A percentile compares a stretch with the other conserved stretches of the same genome.
Evolutionary conservation across 2,888 invertebrate genomes (phyloP).

Genomic region (Mesorhabditis sp.): DNA sequence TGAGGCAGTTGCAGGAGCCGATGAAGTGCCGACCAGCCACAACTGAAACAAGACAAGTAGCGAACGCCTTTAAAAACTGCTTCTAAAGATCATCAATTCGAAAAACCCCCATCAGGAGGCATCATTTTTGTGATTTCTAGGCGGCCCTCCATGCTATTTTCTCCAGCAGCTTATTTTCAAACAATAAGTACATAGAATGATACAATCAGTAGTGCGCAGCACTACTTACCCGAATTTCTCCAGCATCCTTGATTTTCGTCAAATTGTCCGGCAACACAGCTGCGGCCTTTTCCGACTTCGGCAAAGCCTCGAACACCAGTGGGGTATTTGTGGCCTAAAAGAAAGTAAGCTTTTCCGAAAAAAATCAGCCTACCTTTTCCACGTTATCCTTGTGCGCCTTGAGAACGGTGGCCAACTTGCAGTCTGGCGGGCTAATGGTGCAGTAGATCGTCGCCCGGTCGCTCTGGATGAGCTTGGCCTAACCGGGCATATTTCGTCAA

Average conservation of each 20-base stretch:
- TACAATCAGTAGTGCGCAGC: not conserved
- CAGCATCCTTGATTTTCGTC: constrained; percentile 40
- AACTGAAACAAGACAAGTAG: constrained; percentile 13
- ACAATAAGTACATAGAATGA: not conserved
- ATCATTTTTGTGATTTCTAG: not conserved
- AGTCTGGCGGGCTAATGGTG: constrained; percentile 29
- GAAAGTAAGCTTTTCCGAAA: not conserved
- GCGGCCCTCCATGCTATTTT: not conserved
- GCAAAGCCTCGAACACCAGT: constrained; percentile 22
- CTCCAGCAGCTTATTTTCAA: not conserved
- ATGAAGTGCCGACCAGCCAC: constrained; percentile 29
- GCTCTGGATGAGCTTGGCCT: constrained; percentile 47
- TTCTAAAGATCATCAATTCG: not conserved
- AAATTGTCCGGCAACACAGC: constrained; percentile 21
- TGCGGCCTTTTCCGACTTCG: constrained; percentile 22
- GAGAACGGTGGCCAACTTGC: constrained; percentile 28
- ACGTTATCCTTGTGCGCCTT: constrained; percentile 23
- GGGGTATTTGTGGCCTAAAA: constrained; percentile 24
- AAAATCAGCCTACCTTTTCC: constrained; percentile 7
- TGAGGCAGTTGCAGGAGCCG: constrained; percentile 18
- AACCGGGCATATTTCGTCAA: not conserved
- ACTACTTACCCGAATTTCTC: constrained; percentile 29
- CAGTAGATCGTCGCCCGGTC: constrained; percentile 39
- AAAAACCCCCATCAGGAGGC: not conserved
- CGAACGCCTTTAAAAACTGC: too few relatives aligned